phyloP scores from a whole-genome alignment of 2,888 invertebrate genomes.

The Helicoverpa assulta region DNA sequence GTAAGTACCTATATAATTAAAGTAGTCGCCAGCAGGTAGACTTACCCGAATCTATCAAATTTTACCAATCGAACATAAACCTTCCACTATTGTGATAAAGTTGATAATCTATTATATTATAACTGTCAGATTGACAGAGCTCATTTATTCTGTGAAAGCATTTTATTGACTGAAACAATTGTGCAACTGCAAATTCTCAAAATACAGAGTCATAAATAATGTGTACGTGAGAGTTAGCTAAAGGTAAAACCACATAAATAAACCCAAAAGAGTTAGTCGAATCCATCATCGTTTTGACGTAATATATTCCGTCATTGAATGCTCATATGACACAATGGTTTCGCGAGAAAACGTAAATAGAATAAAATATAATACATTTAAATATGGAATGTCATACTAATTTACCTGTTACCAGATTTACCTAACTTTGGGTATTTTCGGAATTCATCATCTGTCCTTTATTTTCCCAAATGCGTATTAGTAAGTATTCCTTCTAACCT shows the following conservation, averaged over 20 bases:
- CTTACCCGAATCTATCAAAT: no score
- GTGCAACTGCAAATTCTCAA: no score
- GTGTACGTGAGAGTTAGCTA: not conserved
- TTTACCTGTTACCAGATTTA: not conserved
- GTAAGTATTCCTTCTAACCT: not conserved
- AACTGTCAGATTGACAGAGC: no score
- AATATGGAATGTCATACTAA: not conserved
- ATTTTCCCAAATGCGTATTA: no score
- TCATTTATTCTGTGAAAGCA: no score
- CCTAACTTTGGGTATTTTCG: no score
- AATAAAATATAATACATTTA: not conserved
- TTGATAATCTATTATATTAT: no score
- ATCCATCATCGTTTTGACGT: slow-evolving; percentile 18
- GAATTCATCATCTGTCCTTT: not conserved
- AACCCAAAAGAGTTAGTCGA: not conserved
- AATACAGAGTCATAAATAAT: not conserved
- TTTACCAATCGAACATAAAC: no score
- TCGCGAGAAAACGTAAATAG: not conserved
- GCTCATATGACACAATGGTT: slow-evolving; percentile 12
- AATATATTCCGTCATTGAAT: slow-evolving; percentile 2
- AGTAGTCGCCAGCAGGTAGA: no score
- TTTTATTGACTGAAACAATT: no score
- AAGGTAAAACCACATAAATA: not conserved
- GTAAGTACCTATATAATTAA: no score
- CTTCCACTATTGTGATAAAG: no score